These are phyloP conservation scores for Trachythela sp. DNA, from an alignment of 64 coral and sea anemone species.

Conservation along the genomic window DNA sequence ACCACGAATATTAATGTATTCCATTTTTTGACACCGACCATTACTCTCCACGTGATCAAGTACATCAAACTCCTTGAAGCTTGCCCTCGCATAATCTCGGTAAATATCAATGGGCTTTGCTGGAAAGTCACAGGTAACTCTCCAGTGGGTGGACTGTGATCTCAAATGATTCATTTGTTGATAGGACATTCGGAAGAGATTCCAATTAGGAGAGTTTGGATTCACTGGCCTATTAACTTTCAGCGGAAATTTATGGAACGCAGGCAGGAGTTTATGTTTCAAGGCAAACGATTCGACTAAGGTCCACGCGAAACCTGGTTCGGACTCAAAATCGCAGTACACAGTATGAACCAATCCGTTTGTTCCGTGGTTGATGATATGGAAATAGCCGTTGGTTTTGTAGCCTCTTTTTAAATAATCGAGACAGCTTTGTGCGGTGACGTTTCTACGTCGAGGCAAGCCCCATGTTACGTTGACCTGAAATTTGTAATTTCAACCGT, in stretches of 20 bases:
- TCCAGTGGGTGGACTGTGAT: background rate
- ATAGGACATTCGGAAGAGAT: background rate
- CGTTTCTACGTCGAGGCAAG: background rate
- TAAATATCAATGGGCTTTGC: background rate
- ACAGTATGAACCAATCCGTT: background rate
- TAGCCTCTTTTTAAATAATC: background rate
- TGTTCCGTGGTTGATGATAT: background rate
- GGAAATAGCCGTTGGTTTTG: background rate
- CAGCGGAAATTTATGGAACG: background rate
- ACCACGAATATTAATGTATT: slow-evolving; percentile 45
- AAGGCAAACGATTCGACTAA: background rate
- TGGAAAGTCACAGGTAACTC: background rate
- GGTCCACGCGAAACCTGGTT: background rate
- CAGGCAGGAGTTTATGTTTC: background rate
- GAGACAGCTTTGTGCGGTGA: background rate
- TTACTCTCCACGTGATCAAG: background rate
- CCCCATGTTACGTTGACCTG: background rate
- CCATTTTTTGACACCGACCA: background rate
- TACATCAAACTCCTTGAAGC: background rate
- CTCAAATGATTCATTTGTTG: background rate
- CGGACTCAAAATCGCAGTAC: background rate
- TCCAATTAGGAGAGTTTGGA: background rate
- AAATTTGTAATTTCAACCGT: too few relatives aligned
- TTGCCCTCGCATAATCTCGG: background rate
- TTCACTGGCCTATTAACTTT: background rate